A percentile compares a stretch with the other conserved stretches of the same genome.
phyloP scores from a whole-genome alignment of 2,113 vertebrate species.

The Chaetura pelagica region DNA sequence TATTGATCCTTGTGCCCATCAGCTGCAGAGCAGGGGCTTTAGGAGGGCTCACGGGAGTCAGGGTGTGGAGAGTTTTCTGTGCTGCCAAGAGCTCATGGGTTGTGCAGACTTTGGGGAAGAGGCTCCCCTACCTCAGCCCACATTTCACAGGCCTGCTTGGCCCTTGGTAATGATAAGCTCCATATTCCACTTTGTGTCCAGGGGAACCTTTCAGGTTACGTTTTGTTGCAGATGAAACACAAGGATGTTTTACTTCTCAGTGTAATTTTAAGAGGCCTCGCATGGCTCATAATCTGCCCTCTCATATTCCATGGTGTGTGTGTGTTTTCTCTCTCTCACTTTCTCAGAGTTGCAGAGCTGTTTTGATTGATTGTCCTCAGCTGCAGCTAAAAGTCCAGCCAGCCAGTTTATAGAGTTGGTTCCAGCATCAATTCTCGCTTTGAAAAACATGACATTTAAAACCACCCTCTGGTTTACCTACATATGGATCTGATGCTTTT shows the following conservation, averaged over 20 bases:
- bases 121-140: background rate
- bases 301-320: conserved; percentile 27
- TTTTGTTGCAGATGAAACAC: conserved; percentile 19
- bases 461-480: conserved; percentile 73
- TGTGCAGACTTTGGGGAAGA: background rate
- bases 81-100: background rate
- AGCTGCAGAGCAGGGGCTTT: background rate
- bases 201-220: conserved; percentile 41
- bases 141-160: background rate
- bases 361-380: conserved; percentile 75
- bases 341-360: conserved; percentile 43
- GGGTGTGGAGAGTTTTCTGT: background rate
- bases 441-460: conserved; percentile 79
- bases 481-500: conserved; percentile 74
- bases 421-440: conserved; percentile 75
- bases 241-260: conserved; percentile 18
- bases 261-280: conserved; percentile 53
- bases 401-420: conserved; percentile 63
- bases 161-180: background rate
- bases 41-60: background rate
- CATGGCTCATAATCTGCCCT: conserved; percentile 53
- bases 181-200: fast-evolving
- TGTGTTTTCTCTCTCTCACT: conserved; percentile 20
- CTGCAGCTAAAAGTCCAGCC: conserved; percentile 67
- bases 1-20: fast-evolving